A percentile compares a stretch with the other conserved stretches of the same genome.
phyloP scores from a whole-genome alignment of 2,113 vertebrate genomes.

The Microtus oregoni region DNA sequence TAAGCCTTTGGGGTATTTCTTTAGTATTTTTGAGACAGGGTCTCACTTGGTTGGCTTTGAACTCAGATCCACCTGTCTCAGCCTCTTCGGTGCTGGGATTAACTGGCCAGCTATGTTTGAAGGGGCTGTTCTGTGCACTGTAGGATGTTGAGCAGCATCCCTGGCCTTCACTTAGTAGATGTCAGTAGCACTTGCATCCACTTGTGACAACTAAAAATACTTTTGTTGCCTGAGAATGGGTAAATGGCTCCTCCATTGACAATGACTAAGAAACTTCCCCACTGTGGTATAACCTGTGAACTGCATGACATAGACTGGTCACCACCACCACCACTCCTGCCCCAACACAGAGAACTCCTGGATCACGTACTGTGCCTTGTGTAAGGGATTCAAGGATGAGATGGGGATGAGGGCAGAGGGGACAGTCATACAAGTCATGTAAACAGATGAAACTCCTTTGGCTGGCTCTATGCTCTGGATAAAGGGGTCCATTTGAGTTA shows the following conservation, averaged over 20 bases:
- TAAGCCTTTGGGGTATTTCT: slow-evolving; percentile 24
- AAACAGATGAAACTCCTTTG: slow-evolving; percentile 5
- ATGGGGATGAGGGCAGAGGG: neutral
- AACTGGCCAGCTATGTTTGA: neutral
- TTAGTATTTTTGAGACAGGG: neutral
- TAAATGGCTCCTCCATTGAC: neutral
- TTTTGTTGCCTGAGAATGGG: neutral
- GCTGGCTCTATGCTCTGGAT: slow-evolving; percentile 15
- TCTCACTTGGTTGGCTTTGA: neutral
- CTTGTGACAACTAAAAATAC: slow-evolving; percentile 14
- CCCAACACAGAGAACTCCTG: neutral
- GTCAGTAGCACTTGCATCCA: neutral
- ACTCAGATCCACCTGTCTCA: neutral
- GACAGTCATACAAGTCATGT: neutral
- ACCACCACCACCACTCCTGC: neutral
- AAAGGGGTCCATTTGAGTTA: neutral
- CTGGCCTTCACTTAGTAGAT: neutral
- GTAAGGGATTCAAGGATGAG: neutral
- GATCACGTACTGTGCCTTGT: neutral
- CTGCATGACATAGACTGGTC: neutral
- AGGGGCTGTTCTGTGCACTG: neutral
- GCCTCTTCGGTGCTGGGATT: neutral
- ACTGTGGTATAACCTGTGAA: neutral
- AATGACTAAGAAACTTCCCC: slow-evolving; percentile 13
- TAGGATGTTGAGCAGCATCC: neutral